phyloP scores from a whole-genome alignment of 2,113 vertebrate species.

The Etheostoma cragini region DNA sequence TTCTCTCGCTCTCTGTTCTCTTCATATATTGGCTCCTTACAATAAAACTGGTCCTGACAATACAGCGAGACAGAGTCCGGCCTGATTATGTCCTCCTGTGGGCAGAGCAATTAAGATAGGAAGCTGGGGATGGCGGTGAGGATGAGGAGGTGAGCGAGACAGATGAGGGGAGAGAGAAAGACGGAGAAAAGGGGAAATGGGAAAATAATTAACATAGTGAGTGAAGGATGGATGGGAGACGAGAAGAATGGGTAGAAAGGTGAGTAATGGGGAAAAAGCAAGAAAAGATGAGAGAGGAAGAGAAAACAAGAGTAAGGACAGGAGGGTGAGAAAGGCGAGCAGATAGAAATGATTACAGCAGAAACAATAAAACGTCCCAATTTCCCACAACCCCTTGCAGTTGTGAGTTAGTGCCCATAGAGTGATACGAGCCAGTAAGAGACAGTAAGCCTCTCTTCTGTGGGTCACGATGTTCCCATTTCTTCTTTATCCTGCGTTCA shows the following conservation, averaged over 20 bases:
- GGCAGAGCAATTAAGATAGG: slow-evolving; percentile 57
- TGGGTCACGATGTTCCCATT: slow-evolving; percentile 57
- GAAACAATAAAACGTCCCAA: slow-evolving; percentile 62
- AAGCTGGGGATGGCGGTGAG: slow-evolving; percentile 29
- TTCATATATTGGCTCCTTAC: slow-evolving; percentile 28
- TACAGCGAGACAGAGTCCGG: slow-evolving; percentile 22
- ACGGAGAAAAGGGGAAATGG: slow-evolving; percentile 7
- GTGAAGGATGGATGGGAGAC: neutral
- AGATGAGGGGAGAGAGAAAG: slow-evolving; percentile 25
- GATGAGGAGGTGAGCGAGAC: slow-evolving; percentile 23
- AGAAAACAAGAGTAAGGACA: slow-evolving; percentile 8
- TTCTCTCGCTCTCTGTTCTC: slow-evolving; percentile 23
- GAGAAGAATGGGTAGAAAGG: neutral
- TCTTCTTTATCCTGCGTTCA: slow-evolving; percentile 21
- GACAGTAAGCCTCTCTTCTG: slow-evolving; percentile 2
- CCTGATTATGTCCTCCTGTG: slow-evolving; percentile 31
- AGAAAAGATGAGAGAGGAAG: slow-evolving; percentile 11
- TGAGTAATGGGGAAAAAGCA: neutral
- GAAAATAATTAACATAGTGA: slow-evolving; percentile 35
- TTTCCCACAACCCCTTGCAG: slow-evolving; percentile 69
- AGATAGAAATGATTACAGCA: slow-evolving; percentile 53
- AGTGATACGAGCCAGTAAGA: slow-evolving; percentile 46
- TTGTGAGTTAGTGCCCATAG: slow-evolving; percentile 44
- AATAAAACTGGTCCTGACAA: slow-evolving; percentile 32
- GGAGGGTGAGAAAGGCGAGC: neutral